Evolutionary conservation across 2,888 invertebrate genomes (phyloP), one percentile per base, ranked within the genome.

Genomic region (Ashinkailepas kermadecensis): DNA sequence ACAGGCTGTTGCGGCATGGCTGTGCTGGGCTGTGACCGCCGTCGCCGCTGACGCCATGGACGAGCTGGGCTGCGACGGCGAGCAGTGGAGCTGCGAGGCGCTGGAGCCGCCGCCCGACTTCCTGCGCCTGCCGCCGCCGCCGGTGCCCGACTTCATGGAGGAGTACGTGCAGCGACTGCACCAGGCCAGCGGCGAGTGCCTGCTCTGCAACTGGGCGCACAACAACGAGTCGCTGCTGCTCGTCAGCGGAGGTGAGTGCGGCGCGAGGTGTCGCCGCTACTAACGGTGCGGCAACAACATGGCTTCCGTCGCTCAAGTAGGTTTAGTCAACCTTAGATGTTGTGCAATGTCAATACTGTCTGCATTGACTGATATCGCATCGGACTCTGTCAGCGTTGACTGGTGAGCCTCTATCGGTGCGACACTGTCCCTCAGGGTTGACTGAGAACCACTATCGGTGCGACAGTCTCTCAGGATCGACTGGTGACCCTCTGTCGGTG

Each of bases 61-160:
- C 11, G 70, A 70, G 67, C 67, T n/a, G 67, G 82, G 80, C 82
- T 82, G 80, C 64, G 82, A 81, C 67, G 81, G 83, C 21, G 83
- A 82, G 39, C 54, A 56, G 54, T 82, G 83, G 83, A 82, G 83
- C 80, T 84, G 84, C 58, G 84, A 83, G 81, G 86, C 90, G 74
- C 88, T 92, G 84, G 93, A 92, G 13, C 93, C 93, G 0, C 95
- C 95, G 0, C 95, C 95, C 0, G 93, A 95, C 88, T 92, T 91
- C 82, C 94, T 94, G 84, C 89, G 94, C 81, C 92, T 92, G 89
- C 95, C 95, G 12, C 95, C 95, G 74, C 95, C 95, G 0, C 95
- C 95, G 0, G 89, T 94, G 84, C 95, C 95, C 6, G 90, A 92
- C 0, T 94, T 94, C 88, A 89, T 95, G 81, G 90, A 90, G 84